These are phyloP conservation scores for Ceyx margarethae DNA, from an alignment of 2,113 vertebrate species.

Conservation along the genomic window DNA sequence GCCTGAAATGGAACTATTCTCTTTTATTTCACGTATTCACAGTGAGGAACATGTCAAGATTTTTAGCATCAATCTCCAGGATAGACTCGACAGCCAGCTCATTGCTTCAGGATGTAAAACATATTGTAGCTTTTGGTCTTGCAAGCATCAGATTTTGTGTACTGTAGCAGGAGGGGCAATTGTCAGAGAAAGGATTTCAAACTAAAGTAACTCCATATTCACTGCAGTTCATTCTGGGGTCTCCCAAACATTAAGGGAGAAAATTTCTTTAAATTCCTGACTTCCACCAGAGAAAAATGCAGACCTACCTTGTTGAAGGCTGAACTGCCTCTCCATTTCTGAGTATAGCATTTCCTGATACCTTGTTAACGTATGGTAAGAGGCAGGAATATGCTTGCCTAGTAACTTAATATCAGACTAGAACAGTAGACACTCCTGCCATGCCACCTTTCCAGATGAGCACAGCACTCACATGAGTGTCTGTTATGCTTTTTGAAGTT, in stretches of 20 bases:
- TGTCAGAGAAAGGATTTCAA: neutral
- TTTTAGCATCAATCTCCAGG: neutral
- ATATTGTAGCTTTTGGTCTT: neutral
- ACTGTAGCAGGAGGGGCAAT: neutral
- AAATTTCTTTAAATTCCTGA: neutral
- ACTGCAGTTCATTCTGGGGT: neutral
- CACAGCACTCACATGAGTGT: neutral
- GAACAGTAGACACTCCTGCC: neutral
- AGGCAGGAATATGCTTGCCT: neutral
- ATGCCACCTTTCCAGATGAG: neutral
- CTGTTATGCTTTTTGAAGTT: neutral
- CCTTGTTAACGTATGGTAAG: neutral
- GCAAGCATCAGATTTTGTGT: neutral
- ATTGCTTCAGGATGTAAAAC: neutral
- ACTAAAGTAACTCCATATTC: neutral
- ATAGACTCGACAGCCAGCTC: neutral
- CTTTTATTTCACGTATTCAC: neutral
- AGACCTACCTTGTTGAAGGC: neutral
- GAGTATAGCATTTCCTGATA: neutral
- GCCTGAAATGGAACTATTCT: neutral
- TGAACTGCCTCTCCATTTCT: neutral
- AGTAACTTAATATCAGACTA: neutral
- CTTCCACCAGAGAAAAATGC: neutral
- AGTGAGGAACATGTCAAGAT: neutral
- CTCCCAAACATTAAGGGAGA: neutral